These are phyloP conservation scores for Scopus umbretta DNA, from an alignment of 2,113 vertebrate species.

Conservation along the genomic window DNA sequence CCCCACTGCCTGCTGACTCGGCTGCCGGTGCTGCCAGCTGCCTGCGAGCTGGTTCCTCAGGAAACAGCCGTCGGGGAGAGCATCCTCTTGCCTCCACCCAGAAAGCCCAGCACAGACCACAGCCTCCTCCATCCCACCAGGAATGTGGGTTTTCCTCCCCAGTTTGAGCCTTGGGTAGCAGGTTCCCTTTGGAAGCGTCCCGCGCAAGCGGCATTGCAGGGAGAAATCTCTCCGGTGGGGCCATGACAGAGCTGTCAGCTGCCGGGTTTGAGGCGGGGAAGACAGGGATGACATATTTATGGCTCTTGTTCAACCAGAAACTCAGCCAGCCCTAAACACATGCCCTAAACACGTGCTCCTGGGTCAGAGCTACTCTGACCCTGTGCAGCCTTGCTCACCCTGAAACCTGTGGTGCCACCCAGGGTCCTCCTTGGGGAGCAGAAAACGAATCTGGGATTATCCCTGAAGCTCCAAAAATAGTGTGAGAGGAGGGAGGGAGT, in stretches of 20 bases:
- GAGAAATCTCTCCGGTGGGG: background rate
- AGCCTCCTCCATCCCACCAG: background rate
- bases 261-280: background rate
- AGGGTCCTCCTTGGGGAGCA: background rate
- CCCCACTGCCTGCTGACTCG: background rate
- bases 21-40: background rate
- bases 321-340: background rate
- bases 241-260: background rate
- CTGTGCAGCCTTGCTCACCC: background rate
- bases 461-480: background rate
- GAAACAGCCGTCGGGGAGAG: constrained; percentile 15
- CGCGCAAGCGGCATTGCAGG: background rate
- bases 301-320: background rate
- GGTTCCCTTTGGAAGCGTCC: background rate
- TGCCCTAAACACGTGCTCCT: background rate
- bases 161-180: background rate
- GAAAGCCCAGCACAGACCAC: constrained; percentile 15
- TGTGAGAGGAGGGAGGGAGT: background rate
- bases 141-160: background rate
- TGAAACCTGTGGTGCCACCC: background rate
- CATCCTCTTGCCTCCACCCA: background rate
- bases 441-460: background rate
- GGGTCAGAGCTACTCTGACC: background rate
- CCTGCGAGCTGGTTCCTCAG: background rate
- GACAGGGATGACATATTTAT: background rate